Conservation (phyloP, 2,797 vertebrate genomes). For the Dallia pectoralis region DNA sequence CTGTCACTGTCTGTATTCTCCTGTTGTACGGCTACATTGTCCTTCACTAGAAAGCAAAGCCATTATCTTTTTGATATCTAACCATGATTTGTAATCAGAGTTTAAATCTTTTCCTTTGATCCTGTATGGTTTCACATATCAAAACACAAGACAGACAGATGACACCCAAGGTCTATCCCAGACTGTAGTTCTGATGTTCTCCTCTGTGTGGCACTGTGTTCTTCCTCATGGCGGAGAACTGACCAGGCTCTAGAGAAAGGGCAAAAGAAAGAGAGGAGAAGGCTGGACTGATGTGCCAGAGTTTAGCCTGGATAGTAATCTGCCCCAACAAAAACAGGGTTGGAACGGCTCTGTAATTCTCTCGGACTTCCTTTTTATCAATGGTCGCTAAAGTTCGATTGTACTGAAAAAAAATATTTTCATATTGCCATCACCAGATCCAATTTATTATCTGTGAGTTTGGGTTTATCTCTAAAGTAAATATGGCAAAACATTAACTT, state of each 20-base stretch:
- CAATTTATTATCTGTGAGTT: conserved; percentile 15
- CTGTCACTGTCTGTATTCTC: conserved; percentile 12
- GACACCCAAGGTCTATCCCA: background rate
- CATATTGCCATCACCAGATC: conserved; percentile 32
- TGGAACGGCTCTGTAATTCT: conserved; percentile 51
- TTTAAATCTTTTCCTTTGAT: background rate
- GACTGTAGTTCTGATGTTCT: conserved; percentile 23
- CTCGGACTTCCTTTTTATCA: conserved; percentile 62
- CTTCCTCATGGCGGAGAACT: conserved; percentile 46
- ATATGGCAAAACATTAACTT: background rate
- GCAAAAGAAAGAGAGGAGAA: conserved; percentile 39
- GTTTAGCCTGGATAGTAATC: conserved; percentile 70
- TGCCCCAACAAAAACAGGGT: conserved; percentile 52
- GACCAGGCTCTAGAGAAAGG: conserved; percentile 16
- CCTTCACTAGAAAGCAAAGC: conserved; percentile 9
- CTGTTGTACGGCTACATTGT: conserved; percentile 28
- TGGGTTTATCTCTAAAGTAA: background rate
- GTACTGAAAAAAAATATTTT: conserved; percentile 54
- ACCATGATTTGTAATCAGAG: no score
- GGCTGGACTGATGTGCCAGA: conserved; percentile 55
- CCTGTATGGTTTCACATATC: background rate
- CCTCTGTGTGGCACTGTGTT: conserved; percentile 75
- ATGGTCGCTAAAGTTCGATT: conserved; percentile 58
- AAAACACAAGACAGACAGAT: background rate
- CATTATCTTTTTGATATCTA: background rate